These are phyloP conservation scores for Pycnomerus fuliginosus DNA, from an alignment of 2,888 invertebrate genomes.

Conservation along the genomic window DNA sequence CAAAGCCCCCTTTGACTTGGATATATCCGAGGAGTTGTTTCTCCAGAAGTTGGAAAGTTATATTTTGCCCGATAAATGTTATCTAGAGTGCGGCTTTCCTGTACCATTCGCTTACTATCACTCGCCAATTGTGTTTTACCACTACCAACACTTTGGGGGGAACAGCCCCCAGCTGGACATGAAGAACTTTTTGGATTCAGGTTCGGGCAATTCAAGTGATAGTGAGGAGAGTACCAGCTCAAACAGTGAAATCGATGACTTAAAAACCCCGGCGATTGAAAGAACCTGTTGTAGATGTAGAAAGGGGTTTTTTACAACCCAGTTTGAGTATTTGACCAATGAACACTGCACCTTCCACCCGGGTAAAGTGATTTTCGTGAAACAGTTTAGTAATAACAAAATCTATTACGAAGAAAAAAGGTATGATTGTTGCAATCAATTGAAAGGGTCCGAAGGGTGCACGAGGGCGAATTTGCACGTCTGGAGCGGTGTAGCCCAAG, in stretches of 20 bases:
- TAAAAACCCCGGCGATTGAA: constrained; percentile 25
- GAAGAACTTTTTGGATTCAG: too few species aligned
- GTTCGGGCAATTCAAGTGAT: constrained; percentile 5
- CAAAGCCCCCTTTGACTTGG: too few species aligned
- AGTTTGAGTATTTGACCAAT: constrained; percentile 69
- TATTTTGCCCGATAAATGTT: too few species aligned
- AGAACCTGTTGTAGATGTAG: constrained; percentile 70
- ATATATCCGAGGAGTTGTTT: too few species aligned
- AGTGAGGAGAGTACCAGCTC: constrained; percentile 1
- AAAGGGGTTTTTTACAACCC: constrained; percentile 68
- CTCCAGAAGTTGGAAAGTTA: too few species aligned
- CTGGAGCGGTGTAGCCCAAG: constrained; percentile 68
- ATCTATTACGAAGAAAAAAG: constrained; percentile 24
- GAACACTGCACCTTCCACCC: constrained; percentile 87
- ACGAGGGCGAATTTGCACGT: constrained; percentile 68
- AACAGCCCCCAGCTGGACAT: too few species aligned
- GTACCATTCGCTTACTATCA: too few species aligned
- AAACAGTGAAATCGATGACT: constrained; percentile 4
- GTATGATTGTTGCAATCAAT: constrained; percentile 66
- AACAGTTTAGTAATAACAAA: constrained; percentile 1
- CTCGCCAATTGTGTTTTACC: too few species aligned
- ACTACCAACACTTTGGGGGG: too few species aligned
- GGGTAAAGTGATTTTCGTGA: constrained; percentile 67
- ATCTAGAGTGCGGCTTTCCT: too few species aligned
- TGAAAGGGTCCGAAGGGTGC: constrained; percentile 63